Conservation (phyloP, 2,113 vertebrate genomes). For the Pollachius pollachius region DNA sequence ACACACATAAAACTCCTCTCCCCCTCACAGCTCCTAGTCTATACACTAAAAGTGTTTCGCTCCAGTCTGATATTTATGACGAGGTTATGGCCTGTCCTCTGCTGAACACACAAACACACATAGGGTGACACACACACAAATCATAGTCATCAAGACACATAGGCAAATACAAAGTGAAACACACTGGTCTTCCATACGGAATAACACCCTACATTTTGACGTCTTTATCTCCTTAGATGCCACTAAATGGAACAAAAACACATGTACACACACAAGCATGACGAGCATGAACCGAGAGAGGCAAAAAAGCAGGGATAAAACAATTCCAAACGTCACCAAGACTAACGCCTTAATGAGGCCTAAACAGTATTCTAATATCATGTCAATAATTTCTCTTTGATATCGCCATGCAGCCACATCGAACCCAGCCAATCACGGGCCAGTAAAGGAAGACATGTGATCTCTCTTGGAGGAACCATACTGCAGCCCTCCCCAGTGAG, state of each 20-base stretch:
- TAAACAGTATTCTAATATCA: not conserved
- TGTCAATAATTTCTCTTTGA: not conserved
- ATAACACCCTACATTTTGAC: no score
- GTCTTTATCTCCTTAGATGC: no score
- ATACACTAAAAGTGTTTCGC: no score
- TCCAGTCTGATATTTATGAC: no score
- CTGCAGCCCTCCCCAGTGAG: not conserved
- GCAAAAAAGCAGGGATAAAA: constrained; percentile 40
- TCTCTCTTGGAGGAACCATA: not conserved
- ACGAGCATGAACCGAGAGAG: constrained; percentile 56
- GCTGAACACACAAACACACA: not conserved
- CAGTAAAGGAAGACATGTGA: not conserved
- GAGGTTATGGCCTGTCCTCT: no score
- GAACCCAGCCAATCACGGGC: not conserved
- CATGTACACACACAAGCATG: constrained; percentile 14
- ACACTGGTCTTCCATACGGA: not conserved
- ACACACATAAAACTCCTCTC: no score
- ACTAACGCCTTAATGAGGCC: constrained; percentile 42
- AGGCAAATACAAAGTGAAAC: constrained; percentile 21
- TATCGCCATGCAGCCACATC: not conserved
- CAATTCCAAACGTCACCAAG: constrained; percentile 46
- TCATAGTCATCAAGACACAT: no score
- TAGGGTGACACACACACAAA: not conserved
- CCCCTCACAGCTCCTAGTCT: no score
- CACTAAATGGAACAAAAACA: no score